phyloP scores from a whole-genome alignment of 1,140 invertebrate species.

The Diachasmimorpha longicaudata region DNA sequence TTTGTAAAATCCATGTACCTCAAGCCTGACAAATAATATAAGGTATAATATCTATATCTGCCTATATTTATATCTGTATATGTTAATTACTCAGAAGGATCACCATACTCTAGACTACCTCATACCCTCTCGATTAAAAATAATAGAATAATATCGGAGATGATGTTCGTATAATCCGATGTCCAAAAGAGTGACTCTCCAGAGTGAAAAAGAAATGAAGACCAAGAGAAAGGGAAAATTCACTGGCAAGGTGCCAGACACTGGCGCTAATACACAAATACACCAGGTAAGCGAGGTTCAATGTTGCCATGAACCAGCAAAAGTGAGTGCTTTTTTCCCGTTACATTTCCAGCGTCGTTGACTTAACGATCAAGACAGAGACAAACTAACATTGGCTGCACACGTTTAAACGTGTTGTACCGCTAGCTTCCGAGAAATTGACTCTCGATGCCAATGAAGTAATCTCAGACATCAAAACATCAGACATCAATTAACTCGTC shows the following conservation, averaged over 20 bases:
- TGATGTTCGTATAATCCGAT: too few relatives aligned
- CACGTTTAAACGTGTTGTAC: constrained; percentile 7
- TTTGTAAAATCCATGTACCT: too few relatives aligned
- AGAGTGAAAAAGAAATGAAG: constrained; percentile 4
- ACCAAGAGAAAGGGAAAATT: constrained; percentile 28
- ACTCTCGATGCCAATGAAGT: constrained; percentile 29
- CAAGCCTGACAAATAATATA: too few relatives aligned
- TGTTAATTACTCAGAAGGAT: too few relatives aligned
- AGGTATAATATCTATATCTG: too few relatives aligned
- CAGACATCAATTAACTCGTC: not conserved
- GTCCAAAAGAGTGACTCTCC: not conserved
- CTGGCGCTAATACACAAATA: not conserved
- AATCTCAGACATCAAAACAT: constrained; percentile 7
- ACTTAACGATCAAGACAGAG: constrained; percentile 13
- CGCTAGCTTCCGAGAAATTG: constrained; percentile 32
- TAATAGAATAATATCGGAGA: too few relatives aligned
- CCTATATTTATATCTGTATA: too few relatives aligned
- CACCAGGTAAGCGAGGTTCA: not conserved
- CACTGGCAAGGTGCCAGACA: not conserved
- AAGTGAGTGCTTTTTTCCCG: constrained; percentile 28
- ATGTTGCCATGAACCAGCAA: constrained; percentile 15
- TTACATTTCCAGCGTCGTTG: constrained; percentile 6
- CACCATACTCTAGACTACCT: too few relatives aligned
- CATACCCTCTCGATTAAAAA: too few relatives aligned
- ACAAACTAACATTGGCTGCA: not conserved